Evolutionary conservation across 2,888 invertebrate genomes (phyloP), one percentile per base, ranked within the genome.

Genomic region (Ectemnius continuus): DNA sequence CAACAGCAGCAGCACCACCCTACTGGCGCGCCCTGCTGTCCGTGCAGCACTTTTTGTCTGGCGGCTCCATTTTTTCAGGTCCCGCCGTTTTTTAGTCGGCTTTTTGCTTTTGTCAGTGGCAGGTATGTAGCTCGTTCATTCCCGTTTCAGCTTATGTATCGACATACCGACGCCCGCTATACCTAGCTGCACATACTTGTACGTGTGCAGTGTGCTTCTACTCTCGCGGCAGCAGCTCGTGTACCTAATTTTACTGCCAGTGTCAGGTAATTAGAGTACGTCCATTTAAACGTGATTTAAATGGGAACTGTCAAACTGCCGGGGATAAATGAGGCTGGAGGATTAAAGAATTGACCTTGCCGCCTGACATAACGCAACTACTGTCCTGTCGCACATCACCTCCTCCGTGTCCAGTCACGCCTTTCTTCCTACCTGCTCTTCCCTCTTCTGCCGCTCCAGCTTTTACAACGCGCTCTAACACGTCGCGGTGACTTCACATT

Each of bases 281-380:
- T 61, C 64, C 74, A 60, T 70, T 76, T 78, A 76, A 78, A 74
- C 76, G 76, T 76, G 76, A 82, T 82, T 82, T 82, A 82, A 82
- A 82, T 80, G 78, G 74, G 73, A 78, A 73, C 78, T 78, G 80
- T 80, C 78, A 73, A 78, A 80, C 72, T 23, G 36, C 47, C 28
- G n/a, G n/a, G 63, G 46, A 78, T 68, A 70, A 76, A 73, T 71
- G 69, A 61, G 57, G 8, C 26, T 5, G 36, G 52, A 28, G 60
- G 70, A 75, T 79, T 75, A 75, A 73, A 79, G 76, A 78, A 78
- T 74, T 58, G 72, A 23, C 46, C 59, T 68, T 59, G 36, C 36
- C 20, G 11, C n/a, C 14, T 0, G 26, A 36, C 20, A 36, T 47
- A 47, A 63, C 23, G 36, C 13, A 57, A 16, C 52, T 16, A 14